Conservation (phyloP, 2,888 invertebrate species). For the Papilio protenor region DNA sequence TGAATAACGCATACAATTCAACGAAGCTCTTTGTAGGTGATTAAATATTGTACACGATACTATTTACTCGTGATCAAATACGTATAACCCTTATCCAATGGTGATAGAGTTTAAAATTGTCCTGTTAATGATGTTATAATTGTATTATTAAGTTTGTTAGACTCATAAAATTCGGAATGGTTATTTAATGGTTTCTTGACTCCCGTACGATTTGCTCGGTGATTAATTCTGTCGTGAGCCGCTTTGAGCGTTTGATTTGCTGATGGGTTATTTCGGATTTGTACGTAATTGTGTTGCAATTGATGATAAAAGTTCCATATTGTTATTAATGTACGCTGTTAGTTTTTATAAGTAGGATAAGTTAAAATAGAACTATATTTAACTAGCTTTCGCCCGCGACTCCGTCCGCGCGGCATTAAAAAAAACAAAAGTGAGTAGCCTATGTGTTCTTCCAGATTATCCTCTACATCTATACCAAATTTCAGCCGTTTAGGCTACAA, state of each 20-base stretch:
- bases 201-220: constrained; percentile 71
- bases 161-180: constrained; percentile 73
- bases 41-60: constrained; percentile 73
- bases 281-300: constrained; percentile 16
- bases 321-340: too few species aligned
- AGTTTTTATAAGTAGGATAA: neutral
- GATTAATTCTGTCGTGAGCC: constrained; percentile 65
- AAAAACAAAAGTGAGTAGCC: too few species aligned
- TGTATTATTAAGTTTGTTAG: constrained; percentile 48
- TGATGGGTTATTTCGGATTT: constrained; percentile 31
- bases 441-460: too few species aligned
- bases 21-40: constrained; percentile 79
- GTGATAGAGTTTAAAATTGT: constrained; percentile 40
- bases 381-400: too few species aligned
- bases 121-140: constrained; percentile 43
- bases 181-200: constrained; percentile 83
- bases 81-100: neutral
- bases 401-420: too few species aligned
- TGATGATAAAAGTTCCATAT: neutral
- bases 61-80: constrained; percentile 34
- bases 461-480: too few species aligned
- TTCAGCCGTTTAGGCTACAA: too few species aligned
- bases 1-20: constrained; percentile 60
- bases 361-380: too few species aligned
- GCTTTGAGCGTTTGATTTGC: constrained; percentile 37